Evolutionary conservation across 2,113 vertebrate genomes (phyloP), one percentile per base, ranked within the genome.

Genomic region (Charina bottae): DNA sequence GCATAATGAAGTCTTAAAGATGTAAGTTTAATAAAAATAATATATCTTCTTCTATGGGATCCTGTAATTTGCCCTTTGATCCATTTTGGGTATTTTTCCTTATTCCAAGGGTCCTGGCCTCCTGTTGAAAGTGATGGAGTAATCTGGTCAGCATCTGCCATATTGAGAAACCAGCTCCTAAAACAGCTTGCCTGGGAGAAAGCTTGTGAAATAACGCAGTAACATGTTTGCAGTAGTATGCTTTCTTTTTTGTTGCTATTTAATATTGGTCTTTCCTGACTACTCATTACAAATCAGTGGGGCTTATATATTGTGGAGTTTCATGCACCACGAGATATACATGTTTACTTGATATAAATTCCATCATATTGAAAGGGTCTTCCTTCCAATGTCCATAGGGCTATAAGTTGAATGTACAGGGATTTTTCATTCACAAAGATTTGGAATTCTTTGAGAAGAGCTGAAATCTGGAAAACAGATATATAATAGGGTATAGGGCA

Each of bases 71-170:
- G 87, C 59, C 90, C 91, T 96, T 93, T 93, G 92, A 95, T 92
- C 85, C 83, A 68, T 95, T 97, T 96, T 95, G 93, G 95, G 94
- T 95, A 56, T 97, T 96, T 97, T 97, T 96, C 95, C 96, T 97
- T 97, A 95, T 96, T 97, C 96, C 96, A 93, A 97, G 95, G 97
- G 97, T 96, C 94, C 94, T 96, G 96, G 89, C 95, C 91, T 95
- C 94, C 95, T 96, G 94, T 96, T 97, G 93, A 95, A 96, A 97
- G 93, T 96, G 95, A 93, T 96, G 94, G 94, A 95, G 56, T 96
- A 94, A 95, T 94, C 59, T 94, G 93, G 94, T 95, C 94, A 94
- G 92, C 95, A 96, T 95, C 93, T 95, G 95, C 95, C 95, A 95
- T 96, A 87, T 96, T 96, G 95, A 96, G 90, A 93, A 96, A 97